Evolutionary conservation across 2,888 invertebrate genomes (phyloP).

Genomic region (Diplolepis rosae): DNA sequence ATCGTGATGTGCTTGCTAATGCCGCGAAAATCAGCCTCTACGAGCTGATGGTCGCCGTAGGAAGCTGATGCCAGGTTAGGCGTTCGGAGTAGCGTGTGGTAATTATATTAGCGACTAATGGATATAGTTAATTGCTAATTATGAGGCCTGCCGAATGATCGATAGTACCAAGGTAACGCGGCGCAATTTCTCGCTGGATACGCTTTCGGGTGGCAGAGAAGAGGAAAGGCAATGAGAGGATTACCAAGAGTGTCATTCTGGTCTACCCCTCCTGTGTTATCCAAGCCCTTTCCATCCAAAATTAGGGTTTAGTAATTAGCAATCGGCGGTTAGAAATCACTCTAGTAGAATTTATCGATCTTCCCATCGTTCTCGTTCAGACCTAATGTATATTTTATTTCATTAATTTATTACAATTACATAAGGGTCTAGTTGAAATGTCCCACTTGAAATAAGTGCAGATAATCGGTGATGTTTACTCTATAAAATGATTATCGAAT

Average conservation of each 20-base stretch:
- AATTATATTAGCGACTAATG: conserved; percentile 74
- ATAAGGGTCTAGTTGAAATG: not conserved
- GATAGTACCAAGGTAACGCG: conserved; percentile 70
- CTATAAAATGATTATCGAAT: conserved; percentile 23
- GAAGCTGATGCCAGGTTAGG: conserved; percentile 61
- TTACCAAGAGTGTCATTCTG: conserved; percentile 69
- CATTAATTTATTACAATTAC: not conserved
- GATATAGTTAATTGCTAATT: conserved; percentile 74
- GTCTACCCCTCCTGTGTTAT: conserved; percentile 44
- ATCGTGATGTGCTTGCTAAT: conserved; percentile 68
- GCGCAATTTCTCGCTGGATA: conserved; percentile 42
- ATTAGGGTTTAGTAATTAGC: conserved; percentile 61
- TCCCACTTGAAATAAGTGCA: not conserved
- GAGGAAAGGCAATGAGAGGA: conserved; percentile 51
- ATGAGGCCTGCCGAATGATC: conserved; percentile 73
- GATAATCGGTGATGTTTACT: not conserved
- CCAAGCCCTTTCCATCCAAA: conserved; percentile 42
- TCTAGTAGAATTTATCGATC: conserved; percentile 41
- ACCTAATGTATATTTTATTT: not conserved
- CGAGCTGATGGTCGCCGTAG: conserved; percentile 45
- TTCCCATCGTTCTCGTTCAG: not conserved
- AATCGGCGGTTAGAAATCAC: conserved; percentile 65
- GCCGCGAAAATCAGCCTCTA: conserved; percentile 55
- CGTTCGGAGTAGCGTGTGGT: conserved; percentile 69
- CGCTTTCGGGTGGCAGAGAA: not conserved